phyloP scores from a whole-genome alignment of 2,113 vertebrate genomes.

The Alces alces region DNA sequence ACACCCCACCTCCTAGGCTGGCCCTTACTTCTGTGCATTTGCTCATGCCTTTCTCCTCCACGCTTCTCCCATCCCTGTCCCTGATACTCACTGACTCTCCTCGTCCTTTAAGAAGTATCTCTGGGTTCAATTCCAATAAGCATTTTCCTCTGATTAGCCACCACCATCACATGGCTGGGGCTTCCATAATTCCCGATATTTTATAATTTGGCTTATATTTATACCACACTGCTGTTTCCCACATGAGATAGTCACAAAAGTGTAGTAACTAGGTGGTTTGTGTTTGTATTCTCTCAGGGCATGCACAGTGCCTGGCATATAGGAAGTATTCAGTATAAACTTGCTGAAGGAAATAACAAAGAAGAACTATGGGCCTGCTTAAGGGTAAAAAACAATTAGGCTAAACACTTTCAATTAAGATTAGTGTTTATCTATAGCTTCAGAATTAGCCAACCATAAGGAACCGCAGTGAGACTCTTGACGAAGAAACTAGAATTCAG shows the following conservation, averaged over 20 bases:
- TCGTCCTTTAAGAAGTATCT: not conserved
- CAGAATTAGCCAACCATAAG: not conserved
- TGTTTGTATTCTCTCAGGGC: not conserved
- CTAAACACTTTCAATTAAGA: conserved; percentile 49
- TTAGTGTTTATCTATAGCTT: conserved; percentile 35
- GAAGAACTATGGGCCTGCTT: not conserved
- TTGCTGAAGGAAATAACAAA: conserved; percentile 14
- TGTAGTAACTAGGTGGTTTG: not conserved
- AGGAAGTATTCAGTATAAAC: not conserved
- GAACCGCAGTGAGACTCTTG: not conserved
- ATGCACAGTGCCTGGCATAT: not conserved
- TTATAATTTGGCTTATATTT: not conserved
- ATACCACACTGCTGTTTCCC: not conserved
- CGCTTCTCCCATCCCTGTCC: not conserved
- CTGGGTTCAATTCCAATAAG: not conserved
- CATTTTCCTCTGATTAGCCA: not conserved
- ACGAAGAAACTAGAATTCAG: conserved; percentile 18
- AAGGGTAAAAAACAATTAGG: conserved; percentile 47
- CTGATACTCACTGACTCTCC: not conserved
- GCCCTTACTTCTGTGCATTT: not conserved
- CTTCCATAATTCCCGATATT: not conserved
- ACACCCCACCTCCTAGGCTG: not conserved
- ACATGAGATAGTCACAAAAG: not conserved
- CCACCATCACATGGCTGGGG: not conserved
- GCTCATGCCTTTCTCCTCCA: not conserved